Percentiles rank a stretch among this genome's conserved stretches.
Evolutionary conservation across 1,140 invertebrate genomes (phyloP).

Genomic region (Tetraneura akinire): DNA sequence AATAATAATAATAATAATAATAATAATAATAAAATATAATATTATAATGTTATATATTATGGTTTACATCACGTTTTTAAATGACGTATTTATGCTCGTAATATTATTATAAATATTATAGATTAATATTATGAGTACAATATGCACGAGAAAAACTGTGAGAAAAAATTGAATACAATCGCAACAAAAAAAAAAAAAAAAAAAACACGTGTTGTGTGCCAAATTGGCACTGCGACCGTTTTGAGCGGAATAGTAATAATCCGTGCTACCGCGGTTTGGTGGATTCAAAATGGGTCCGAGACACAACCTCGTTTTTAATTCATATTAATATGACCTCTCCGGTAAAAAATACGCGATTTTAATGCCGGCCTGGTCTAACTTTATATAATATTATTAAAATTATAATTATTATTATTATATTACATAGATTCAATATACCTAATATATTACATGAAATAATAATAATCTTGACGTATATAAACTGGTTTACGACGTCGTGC

Average conservation of each 20-base stretch:
- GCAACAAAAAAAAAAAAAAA: too few species aligned
- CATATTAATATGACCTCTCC: neutral
- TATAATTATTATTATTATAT: too few species aligned
- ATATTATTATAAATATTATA: neutral
- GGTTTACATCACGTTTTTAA: slow-evolving; percentile 12
- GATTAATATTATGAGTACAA: neutral
- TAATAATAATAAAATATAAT: too few species aligned
- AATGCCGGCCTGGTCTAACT: neutral
- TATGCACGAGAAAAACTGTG: neutral
- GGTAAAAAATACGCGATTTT: neutral
- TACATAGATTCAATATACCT: too few species aligned
- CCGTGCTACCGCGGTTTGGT: neutral
- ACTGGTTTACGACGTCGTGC: slow-evolving; percentile 6
- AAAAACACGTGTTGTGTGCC: slow-evolving; percentile 16
- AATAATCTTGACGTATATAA: slow-evolving; percentile 3
- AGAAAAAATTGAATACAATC: slow-evolving; percentile 37
- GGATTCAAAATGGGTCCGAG: neutral
- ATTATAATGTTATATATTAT: neutral
- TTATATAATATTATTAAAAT: neutral
- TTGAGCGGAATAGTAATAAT: slow-evolving; percentile 31
- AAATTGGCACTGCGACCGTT: slow-evolving; percentile 31
- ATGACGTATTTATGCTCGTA: neutral
- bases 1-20: too few species aligned
- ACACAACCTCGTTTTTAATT: slow-evolving; percentile 9
- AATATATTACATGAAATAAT: slow-evolving; percentile 3